Evolutionary conservation across 2,797 vertebrate species (phyloP).

Genomic region (Pipistrellus pipistrellus): DNA sequence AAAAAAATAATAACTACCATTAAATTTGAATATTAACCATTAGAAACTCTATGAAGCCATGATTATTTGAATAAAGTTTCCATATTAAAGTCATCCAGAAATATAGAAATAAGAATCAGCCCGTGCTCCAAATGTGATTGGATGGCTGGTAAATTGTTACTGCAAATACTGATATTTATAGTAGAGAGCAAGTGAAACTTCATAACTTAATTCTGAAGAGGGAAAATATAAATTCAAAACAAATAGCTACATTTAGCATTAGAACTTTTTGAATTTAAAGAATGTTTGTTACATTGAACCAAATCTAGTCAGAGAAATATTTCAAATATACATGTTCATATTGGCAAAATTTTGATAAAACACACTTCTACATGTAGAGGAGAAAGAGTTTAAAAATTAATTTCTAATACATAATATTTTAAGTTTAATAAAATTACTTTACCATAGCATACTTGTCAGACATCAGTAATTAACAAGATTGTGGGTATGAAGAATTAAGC

Average conservation of each 20-base stretch:
- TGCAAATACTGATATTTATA: background rate
- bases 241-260: background rate
- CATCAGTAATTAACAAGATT: background rate
- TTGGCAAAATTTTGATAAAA: background rate
- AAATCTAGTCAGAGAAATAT: background rate
- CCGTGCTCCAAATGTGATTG: background rate
- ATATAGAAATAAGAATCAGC: background rate
- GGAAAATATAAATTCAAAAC: background rate
- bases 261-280: background rate
- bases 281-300: background rate
- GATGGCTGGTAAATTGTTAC: background rate
- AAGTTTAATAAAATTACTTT: background rate
- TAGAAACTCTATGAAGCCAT: background rate
- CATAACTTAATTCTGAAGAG: background rate
- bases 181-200: background rate
- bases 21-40: background rate
- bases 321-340: slow-evolving; percentile 6
- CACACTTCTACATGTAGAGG: background rate
- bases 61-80: slow-evolving; percentile 7
- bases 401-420: background rate
- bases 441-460: background rate
- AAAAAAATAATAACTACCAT: background rate
- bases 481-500: slow-evolving; percentile 3
- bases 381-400: background rate
- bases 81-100: background rate